A percentile compares a stretch with the other conserved stretches of the same genome.
These are phyloP conservation scores for Rhineura floridana DNA, from an alignment of 2,113 vertebrate genomes.

Conservation along the genomic window DNA sequence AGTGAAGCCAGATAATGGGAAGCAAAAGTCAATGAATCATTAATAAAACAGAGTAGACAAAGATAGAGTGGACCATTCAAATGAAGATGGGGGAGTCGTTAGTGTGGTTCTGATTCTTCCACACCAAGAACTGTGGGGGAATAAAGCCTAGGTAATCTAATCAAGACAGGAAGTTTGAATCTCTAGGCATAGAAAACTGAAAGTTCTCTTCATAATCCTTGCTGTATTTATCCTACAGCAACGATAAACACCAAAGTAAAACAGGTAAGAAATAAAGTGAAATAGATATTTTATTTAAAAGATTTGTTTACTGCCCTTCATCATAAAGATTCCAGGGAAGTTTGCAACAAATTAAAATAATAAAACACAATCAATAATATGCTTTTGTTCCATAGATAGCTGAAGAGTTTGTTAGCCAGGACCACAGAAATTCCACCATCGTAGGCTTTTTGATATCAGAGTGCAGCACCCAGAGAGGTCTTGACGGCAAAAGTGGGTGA, in stretches of 20 bases:
- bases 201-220: background rate
- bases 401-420: too few species aligned
- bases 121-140: conserved; percentile 15
- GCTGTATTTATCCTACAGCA: background rate
- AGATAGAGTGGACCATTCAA: conserved; percentile 1
- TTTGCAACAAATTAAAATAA: too few species aligned
- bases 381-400: too few species aligned
- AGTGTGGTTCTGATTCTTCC: conserved; percentile 34
- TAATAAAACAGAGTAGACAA: conserved; percentile 19
- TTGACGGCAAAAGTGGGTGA: too few species aligned
- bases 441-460: too few species aligned
- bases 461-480: too few species aligned
- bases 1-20: background rate
- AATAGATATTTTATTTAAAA: background rate
- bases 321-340: too few species aligned
- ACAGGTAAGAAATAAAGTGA: too few species aligned
- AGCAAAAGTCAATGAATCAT: conserved; percentile 24
- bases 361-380: too few species aligned
- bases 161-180: background rate
- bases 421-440: too few species aligned
- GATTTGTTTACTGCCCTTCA: background rate
- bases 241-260: background rate
- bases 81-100: background rate
- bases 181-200: background rate
- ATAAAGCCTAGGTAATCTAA: conserved; percentile 33